These are phyloP conservation scores for Trachelus troglodyta DNA, from an alignment of 2,888 invertebrate species.

Conservation along the genomic window DNA sequence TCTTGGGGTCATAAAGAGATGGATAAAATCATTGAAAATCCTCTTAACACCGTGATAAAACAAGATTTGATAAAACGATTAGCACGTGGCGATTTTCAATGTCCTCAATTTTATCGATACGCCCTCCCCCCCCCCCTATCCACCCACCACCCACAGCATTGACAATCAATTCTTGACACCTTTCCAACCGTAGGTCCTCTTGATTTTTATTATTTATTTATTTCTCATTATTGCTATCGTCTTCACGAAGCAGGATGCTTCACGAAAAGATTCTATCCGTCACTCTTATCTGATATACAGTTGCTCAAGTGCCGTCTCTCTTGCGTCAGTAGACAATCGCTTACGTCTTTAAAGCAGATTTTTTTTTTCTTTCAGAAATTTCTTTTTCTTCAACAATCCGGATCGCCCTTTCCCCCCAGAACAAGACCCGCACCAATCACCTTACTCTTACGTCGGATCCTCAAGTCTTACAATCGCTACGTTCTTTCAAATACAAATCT, in stretches of 20 bases:
- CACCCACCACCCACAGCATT: not conserved
- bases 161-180: not conserved
- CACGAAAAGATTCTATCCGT: not conserved
- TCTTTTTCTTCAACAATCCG: not conserved
- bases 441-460: too few species aligned
- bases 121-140: accelerated
- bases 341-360: not conserved
- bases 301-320: not conserved
- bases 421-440: too few species aligned
- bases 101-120: not conserved
- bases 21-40: not conserved
- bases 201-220: not conserved
- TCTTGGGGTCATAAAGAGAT: not conserved
- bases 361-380: not conserved
- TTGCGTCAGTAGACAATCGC: not conserved
- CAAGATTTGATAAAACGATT: not conserved
- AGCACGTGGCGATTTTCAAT: not conserved
- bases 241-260: not conserved
- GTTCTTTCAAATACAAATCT: too few species aligned
- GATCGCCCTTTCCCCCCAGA: not conserved
- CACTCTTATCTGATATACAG: not conserved
- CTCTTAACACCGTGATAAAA: not conserved
- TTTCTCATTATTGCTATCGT: not conserved
- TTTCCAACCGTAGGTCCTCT: not conserved
- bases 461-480: too few species aligned